Evolutionary conservation across 2,797 vertebrate species (phyloP), one percentile per base, ranked within the genome.

Genomic region (Lepilemur septentrionalis): DNA sequence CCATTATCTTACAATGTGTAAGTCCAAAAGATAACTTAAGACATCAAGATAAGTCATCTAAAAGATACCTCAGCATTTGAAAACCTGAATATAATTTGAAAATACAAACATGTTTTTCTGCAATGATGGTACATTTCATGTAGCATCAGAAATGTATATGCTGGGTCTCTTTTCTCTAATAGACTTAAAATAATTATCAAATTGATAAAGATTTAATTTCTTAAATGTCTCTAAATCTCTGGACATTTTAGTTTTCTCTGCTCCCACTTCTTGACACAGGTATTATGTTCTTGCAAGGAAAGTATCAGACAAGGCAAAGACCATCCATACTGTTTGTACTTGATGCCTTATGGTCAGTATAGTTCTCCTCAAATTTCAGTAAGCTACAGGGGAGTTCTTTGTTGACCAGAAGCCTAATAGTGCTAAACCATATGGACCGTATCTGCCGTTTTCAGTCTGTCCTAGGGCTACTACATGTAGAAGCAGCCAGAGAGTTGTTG

Each of bases 1-100:
- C 97, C 89, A 96, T 98, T 98, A 97, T 81, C 91, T 98, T 91
- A 50, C 92, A 82, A 97, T 65, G 23, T 73, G 72, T 93, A 90
- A 89, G 28, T 96, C 80, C 93, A 92, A 97, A 98, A 97, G 72
- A 38, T 67, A 89, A 86, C 63, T 75, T 87, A 73, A 94, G 90
- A 92, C 75, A 95, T 95, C 63, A 70, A 43, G 38, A 92, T 94
- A 30, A 50, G 14, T 97, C 96, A 88, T 94, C 93, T 80, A 96
- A 97, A 97, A 93, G 78, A 97, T 92, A 30, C 50, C 57, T 96
- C 59, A 55, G 17, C 78, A 88, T 96, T 95, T 92, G 41, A 81
- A 78, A 92, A 67, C 25, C 46, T 88, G 46, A 43, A 61, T 59
- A 20, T 81, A 75, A 82, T 65, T 67, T 93, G 97, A 91, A 95